Evolutionary conservation across 2,113 vertebrate genomes (phyloP).

Genomic region (Vidua chalybeata): DNA sequence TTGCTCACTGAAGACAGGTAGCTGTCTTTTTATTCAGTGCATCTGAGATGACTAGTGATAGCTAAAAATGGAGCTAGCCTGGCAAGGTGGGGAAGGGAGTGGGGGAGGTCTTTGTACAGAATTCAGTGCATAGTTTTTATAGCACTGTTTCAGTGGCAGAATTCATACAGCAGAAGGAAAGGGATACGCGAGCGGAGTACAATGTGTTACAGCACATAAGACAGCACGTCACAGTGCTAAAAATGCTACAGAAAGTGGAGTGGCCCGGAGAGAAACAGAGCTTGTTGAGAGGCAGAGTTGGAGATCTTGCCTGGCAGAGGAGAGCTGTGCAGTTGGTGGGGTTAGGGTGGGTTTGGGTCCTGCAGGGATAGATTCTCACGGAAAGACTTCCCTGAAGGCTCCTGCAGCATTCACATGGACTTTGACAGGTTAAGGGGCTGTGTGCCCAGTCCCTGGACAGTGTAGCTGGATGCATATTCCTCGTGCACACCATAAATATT

Average conservation of each 20-base stretch:
- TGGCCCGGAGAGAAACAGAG: background rate
- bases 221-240: slow-evolving; percentile 18
- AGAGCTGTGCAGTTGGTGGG: background rate
- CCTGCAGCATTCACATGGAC: fast-evolving
- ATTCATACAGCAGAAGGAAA: slow-evolving; percentile 35
- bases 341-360: background rate
- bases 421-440: background rate
- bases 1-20: background rate
- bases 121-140: background rate
- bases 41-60: background rate
- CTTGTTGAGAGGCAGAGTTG: background rate
- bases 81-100: background rate
- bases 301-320: background rate
- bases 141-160: slow-evolving; percentile 25
- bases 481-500: background rate
- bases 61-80: slow-evolving; percentile 18
- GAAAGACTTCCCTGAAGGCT: background rate
- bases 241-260: slow-evolving; percentile 11
- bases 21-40: background rate
- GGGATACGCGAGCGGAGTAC: background rate
- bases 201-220: slow-evolving; percentile 28
- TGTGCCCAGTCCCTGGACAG: background rate
- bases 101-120: slow-evolving; percentile 1
- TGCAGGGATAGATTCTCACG: background rate
- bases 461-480: background rate